A percentile compares a stretch with the other conserved stretches of the same genome.
Evolutionary conservation across 2,797 vertebrate genomes (phyloP).

Genomic region (Bucorvus abyssinicus): DNA sequence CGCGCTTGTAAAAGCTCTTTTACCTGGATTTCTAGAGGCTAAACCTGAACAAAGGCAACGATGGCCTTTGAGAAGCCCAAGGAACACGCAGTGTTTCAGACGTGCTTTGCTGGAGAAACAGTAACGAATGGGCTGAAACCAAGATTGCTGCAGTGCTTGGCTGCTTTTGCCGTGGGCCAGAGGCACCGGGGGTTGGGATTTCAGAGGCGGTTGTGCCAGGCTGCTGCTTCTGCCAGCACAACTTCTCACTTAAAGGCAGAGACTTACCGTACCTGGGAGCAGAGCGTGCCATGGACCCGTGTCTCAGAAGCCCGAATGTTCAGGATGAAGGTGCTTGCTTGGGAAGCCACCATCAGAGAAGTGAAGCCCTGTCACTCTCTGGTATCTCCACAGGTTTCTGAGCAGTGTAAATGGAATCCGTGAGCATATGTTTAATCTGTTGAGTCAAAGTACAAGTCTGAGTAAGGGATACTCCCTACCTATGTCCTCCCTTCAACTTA

Average conservation of each 20-base stretch:
- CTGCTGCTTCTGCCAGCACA: neutral
- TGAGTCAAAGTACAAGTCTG: neutral
- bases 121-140: neutral
- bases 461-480: neutral
- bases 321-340: neutral
- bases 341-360: neutral
- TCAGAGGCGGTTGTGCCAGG: neutral
- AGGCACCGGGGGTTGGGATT: neutral
- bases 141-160: too few relatives aligned
- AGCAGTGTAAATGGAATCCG: neutral
- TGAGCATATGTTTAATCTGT: neutral
- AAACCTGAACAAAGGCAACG: neutral
- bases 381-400: neutral
- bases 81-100: neutral
- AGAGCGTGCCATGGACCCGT: accelerated
- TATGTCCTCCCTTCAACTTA: neutral
- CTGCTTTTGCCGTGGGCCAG: neutral
- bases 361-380: neutral
- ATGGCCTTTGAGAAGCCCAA: neutral
- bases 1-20: neutral
- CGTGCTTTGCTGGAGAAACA: neutral
- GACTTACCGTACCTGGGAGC: neutral
- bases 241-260: neutral
- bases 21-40: neutral
- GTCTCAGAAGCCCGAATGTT: neutral